Conservation (phyloP, 2,888 invertebrate genomes). For the Abrostola tripartita region DNA sequence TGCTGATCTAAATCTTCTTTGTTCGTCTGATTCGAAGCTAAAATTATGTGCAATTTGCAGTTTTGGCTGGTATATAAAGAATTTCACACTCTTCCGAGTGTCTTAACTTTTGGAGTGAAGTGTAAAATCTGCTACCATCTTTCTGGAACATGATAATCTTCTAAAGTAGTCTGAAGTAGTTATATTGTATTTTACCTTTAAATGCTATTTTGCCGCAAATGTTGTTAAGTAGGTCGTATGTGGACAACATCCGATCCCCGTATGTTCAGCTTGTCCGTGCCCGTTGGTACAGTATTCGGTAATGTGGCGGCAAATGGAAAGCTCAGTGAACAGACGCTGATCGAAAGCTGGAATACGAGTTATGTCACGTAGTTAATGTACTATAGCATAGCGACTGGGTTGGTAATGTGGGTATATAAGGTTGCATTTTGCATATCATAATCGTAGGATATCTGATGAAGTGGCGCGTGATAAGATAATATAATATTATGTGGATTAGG, state of each 20-base stretch:
- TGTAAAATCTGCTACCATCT: too few species aligned
- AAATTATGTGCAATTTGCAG: too few species aligned
- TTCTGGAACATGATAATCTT: too few species aligned
- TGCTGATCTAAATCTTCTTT: too few species aligned
- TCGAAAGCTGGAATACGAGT: constrained; percentile 11
- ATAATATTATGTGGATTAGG: not conserved
- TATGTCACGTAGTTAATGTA: constrained; percentile 10
- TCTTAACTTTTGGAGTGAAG: too few species aligned
- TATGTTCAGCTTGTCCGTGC: constrained; percentile 11
- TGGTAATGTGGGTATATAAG: not conserved
- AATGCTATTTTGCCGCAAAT: not conserved
- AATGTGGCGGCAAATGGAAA: constrained; percentile 70
- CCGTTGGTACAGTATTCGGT: constrained; percentile 37
- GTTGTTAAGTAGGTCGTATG: constrained; percentile 11
- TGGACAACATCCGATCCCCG: not conserved
- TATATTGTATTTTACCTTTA: too few species aligned
- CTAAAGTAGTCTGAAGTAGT: too few species aligned
- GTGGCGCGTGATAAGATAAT: not conserved
- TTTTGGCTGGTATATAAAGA: too few species aligned
- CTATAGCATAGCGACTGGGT: not conserved
- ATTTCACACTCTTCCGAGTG: too few species aligned
- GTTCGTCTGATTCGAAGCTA: too few species aligned
- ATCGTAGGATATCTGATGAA: not conserved
- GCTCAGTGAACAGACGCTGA: constrained; percentile 57
- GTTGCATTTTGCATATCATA: constrained; percentile 1